Evolutionary conservation across 2,888 invertebrate species (phyloP), one percentile per base, ranked within the genome.

Genomic region (Metellina segmentata): DNA sequence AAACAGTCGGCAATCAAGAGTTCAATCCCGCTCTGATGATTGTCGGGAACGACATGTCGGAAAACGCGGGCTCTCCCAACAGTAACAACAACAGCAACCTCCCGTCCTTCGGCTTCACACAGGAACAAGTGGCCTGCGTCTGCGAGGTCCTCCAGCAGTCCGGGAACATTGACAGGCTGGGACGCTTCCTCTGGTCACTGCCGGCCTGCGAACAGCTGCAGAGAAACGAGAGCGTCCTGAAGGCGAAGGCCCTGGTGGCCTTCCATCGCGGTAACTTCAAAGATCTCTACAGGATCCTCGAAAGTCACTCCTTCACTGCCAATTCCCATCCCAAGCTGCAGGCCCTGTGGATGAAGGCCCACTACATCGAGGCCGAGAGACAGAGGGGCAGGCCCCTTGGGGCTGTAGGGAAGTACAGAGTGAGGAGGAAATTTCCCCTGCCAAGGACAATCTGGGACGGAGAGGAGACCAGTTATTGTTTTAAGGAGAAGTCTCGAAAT

Each of bases 141-240:
- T 98, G 98, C 95, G 98, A 98, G 95, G 99, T 99, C 85, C 96
- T 99, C 82, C 99, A 99, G 95, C 99, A 99, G 95, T 97, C 98
- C 94, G 98, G 98, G 93, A 98, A 98, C 95, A 97, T 98, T 94
- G 98, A 98, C 95, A 96, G 98, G 93, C 96, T 98, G 93, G 98
- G 97, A 48, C 96, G 98, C 93, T 98, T 98, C 95, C 96, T 98
- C 93, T 98, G 98, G 97, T 97, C 97, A 78, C 95, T 98, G 92
- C 99, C 99, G 69, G 98, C 98, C 79, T 94, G 94, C 93, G 96
- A 96, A 94, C 97, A 97, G 94, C 96, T 98, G 89, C 97, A 97
- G 95, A 97, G 97, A 94, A 97, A 97, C 95, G 98, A 98, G 95
- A 97, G 97, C n/a, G 97, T 98, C 91, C 96, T 98, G 61, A 95